Evolutionary conservation across 2,797 vertebrate genomes (phyloP), one percentile per base, ranked within the genome.

Genomic region (Enteromius trimaculatus): DNA sequence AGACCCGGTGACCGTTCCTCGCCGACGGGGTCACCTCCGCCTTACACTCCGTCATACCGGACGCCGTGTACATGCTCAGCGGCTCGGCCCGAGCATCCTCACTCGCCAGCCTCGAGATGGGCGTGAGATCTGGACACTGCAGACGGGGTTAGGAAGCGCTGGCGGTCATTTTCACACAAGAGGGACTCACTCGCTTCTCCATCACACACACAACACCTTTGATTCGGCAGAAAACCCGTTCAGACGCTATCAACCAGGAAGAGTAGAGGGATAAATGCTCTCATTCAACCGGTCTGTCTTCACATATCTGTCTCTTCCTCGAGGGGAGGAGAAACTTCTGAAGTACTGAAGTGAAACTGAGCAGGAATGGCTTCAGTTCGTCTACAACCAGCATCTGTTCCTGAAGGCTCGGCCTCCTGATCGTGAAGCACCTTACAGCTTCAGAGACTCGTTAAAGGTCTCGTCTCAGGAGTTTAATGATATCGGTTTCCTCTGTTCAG

Each of bases 21-120:
- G 94, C 96, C 1, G 97, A 98, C 4, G 97, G 97, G 11, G 96
- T 97, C 92, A 98, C 97, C 95, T 97, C 96, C 70, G 96, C 97
- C 89, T 96, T 96, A 95, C 94, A 99, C 92, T 97, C 97, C 2
- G 97, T 96, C 92, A 95, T 86, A 85, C 91, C 93, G 76, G 96
- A 94, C 5, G 80, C 55, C 64, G 75, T 47, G 80, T 93, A 93
- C 88, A 94, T 94, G 88, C 91, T 94, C 88, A 87, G 84, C 42
- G 68, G 72, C 83, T 85, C 71, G 44, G 90, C 89, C 87, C 71
- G 72, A 51, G 80, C 88, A 94, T 94, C 89, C 91, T 94, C 4
- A 9, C 90, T 87, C 88, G 87, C 90, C 85, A 91, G 47, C 37
- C 34, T 34, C 34, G 42, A 44, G 42, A 44, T 44, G 10, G 42